Evolutionary conservation across 2,113 vertebrate genomes (phyloP).

Genomic region (Genyomyrus donnyi): DNA sequence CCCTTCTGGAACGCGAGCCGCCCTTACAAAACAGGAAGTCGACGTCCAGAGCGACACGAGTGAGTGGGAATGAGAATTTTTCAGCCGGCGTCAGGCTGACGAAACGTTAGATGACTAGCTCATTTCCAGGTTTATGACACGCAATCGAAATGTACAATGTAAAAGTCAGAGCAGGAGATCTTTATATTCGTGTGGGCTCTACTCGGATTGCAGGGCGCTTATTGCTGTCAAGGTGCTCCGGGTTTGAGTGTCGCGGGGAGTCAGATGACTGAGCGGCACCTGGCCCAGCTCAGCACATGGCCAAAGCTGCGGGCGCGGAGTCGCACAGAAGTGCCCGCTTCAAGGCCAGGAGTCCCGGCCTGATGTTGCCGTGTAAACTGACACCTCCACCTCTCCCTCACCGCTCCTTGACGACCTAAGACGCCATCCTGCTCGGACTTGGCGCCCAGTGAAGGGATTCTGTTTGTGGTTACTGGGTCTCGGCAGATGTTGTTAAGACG

Average conservation of each 20-base stretch:
- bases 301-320: background rate
- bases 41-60: background rate
- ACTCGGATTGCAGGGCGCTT: background rate
- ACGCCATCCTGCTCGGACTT: background rate
- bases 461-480: background rate
- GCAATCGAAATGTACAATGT: background rate
- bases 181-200: background rate
- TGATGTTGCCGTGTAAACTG: background rate
- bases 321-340: background rate
- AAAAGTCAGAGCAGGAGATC: background rate
- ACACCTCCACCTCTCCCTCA: background rate
- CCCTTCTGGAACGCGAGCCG: background rate
- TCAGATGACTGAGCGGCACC: background rate
- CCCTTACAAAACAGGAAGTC: conserved; percentile 2
- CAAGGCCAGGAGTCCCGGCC: background rate
- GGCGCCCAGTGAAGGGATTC: background rate
- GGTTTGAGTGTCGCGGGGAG: background rate
- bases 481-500: background rate
- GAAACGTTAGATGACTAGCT: background rate
- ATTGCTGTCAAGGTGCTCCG: background rate
- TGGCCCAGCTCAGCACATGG: background rate
- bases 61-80: background rate
- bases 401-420: background rate
- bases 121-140: background rate
- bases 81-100: background rate